Evolutionary conservation across 2,888 invertebrate species (phyloP).

Genomic region (Nomada fabriciana): DNA sequence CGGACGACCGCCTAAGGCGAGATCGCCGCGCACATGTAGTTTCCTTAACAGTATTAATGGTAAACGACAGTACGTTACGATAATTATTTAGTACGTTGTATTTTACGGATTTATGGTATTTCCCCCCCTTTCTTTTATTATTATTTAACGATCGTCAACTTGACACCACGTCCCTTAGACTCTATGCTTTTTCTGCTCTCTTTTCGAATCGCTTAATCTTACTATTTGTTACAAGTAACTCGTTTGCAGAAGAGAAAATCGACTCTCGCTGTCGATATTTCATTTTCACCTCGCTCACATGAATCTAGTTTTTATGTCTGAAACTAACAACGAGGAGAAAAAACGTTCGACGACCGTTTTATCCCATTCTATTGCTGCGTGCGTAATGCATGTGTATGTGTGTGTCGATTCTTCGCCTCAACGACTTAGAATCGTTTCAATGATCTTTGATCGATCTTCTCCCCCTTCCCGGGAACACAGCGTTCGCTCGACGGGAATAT

Average conservation of each 20-base stretch:
- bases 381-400: not conserved
- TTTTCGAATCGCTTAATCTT: not conserved
- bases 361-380: slow-evolving; percentile 40
- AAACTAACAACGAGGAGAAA: slow-evolving; percentile 47
- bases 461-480: not conserved
- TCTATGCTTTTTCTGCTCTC: not conserved
- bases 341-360: slow-evolving; percentile 26
- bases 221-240: slow-evolving; percentile 27
- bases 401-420: slow-evolving; percentile 1
- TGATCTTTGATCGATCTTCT: slow-evolving; percentile 20
- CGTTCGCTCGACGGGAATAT: slow-evolving; percentile 24
- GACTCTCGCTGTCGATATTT: slow-evolving; percentile 38
- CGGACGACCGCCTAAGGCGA: slow-evolving; percentile 58
- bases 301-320: slow-evolving; percentile 39
- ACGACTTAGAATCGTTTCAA: slow-evolving; percentile 6
- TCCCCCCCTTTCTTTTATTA: not conserved
- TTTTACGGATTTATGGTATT: slow-evolving; percentile 41
- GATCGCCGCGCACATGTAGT: slow-evolving; percentile 58
- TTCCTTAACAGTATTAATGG: slow-evolving; percentile 59
- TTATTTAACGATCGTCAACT: not conserved
- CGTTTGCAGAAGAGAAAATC: slow-evolving; percentile 48
- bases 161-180: not conserved
- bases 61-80: slow-evolving; percentile 47
- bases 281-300: slow-evolving; percentile 23
- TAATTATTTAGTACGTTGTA: slow-evolving; percentile 40